These are phyloP conservation scores for Agrochola circellaris DNA, from an alignment of 2,888 invertebrate species.

Conservation along the genomic window DNA sequence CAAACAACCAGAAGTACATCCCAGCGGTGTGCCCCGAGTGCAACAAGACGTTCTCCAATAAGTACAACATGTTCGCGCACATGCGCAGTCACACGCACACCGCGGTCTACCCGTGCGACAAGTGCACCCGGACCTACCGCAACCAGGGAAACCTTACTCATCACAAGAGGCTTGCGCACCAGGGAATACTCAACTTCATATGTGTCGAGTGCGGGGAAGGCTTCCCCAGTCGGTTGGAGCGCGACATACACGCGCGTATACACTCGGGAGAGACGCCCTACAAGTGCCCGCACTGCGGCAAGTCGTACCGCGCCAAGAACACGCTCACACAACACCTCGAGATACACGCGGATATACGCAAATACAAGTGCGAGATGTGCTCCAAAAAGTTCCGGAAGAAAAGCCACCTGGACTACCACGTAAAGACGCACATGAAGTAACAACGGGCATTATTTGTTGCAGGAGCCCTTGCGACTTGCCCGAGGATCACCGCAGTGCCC, in stretches of 20 bases:
- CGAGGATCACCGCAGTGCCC: constrained; percentile 40
- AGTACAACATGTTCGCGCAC: constrained; percentile 88
- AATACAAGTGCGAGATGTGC: constrained; percentile 79
- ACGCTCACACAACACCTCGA: constrained; percentile 79
- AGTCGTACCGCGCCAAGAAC: constrained; percentile 78
- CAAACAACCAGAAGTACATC: constrained; percentile 78
- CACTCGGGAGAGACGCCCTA: constrained; percentile 88
- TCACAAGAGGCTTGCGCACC: constrained; percentile 85
- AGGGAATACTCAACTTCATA: constrained; percentile 80
- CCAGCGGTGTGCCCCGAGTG: constrained; percentile 88
- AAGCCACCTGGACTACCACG: constrained; percentile 83
- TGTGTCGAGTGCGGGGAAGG: constrained; percentile 87
- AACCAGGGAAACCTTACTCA: constrained; percentile 83
- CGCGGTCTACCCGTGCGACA: constrained; percentile 77
- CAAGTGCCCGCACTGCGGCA: constrained; percentile 83
- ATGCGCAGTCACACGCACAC: constrained; percentile 80
- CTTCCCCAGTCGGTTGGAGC: constrained; percentile 83
- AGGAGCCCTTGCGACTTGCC: constrained; percentile 73
- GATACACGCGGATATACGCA: constrained; percentile 78
- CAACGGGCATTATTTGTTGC: constrained; percentile 81
- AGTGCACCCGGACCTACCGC: constrained; percentile 86
- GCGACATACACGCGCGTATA: constrained; percentile 82
- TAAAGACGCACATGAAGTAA: constrained; percentile 80
- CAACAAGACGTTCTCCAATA: constrained; percentile 85
- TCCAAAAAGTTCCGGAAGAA: constrained; percentile 79